Evolutionary conservation across 2,888 invertebrate genomes (phyloP), one percentile per base, ranked within the genome.

Genomic region (Watsonalla cultraria): DNA sequence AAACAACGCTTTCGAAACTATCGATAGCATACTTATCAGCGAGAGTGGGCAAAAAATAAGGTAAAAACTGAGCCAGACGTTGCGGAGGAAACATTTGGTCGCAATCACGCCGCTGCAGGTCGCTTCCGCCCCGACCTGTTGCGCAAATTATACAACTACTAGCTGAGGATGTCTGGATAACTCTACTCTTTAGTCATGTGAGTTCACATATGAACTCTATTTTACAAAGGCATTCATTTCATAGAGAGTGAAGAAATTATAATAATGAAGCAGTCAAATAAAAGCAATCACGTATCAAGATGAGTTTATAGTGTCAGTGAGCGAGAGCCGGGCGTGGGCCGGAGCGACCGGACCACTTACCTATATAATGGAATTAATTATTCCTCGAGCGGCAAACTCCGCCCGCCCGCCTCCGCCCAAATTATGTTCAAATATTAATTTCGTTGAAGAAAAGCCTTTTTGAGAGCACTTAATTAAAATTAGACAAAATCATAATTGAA

Each of bases 341-440:
- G 73, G 68, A 71, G 73, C 72, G 73, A 73, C 74, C 78, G 79
- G 78, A 80, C 84, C 83, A 85, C 85, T 86, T 83, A 78, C 80
- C 80, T 80, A 79, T 74, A 82, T 86, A 90, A 90, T 87, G 76
- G 85, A 89, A 90, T 89, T 90, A 89, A 90, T 90, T 89, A 90
- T 88, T 90, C 83, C 74, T 84, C 82, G 86, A 77, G 81, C 92
- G 75, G 91, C 88, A 87, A 92, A 87, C 84, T 91, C 84, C 86
- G 86, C 86, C 90, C 77, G 86, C 88, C 79, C 85, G 90, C 79
- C 9, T 84, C 90, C 83, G 78, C 90, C 88, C 78, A 90, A 90
- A 89, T 91, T 91, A 90, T 89, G 90, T 89, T 90, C 88, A 90
- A 91, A 90, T 91, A 91, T 90, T 90, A 91, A 91, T 90, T 91